A percentile compares a stretch with the other conserved stretches of the same genome.
These are phyloP conservation scores for Scyliorhinus canicula DNA, from an alignment of 2,797 vertebrate genomes.

Conservation along the genomic window DNA sequence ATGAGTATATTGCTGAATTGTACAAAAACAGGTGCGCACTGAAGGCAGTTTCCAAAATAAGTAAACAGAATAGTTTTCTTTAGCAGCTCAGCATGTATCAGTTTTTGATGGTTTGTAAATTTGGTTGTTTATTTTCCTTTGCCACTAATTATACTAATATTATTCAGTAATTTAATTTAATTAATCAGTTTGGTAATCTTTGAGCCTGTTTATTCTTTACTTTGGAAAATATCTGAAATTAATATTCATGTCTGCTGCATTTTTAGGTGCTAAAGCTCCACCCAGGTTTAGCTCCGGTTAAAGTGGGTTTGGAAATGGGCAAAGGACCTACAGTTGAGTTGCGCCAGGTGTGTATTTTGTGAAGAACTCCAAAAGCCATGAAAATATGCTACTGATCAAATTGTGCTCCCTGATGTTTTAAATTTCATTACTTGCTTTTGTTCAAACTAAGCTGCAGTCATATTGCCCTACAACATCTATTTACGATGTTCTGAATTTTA, in stretches of 20 bases:
- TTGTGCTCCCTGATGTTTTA: neutral
- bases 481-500: neutral
- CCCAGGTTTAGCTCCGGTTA: slow-evolving; percentile 82
- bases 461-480: neutral
- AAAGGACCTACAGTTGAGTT: slow-evolving; percentile 74
- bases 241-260: slow-evolving; percentile 33
- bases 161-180: neutral
- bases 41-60: neutral
- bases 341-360: slow-evolving; percentile 67
- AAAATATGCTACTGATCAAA: neutral
- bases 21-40: neutral
- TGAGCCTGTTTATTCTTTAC: neutral
- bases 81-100: neutral
- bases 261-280: slow-evolving; percentile 87
- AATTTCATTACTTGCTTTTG: neutral
- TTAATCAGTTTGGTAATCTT: neutral
- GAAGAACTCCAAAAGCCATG: slow-evolving; percentile 2
- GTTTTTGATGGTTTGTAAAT: neutral
- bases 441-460: slow-evolving; percentile 16
- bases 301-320: slow-evolving; percentile 79
- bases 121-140: neutral
- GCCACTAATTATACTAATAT: neutral
- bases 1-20: neutral
- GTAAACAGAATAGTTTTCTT: neutral
- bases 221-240: neutral